Evolutionary conservation across 2,888 invertebrate genomes (phyloP).

Genomic region (Mythimna ferrago): DNA sequence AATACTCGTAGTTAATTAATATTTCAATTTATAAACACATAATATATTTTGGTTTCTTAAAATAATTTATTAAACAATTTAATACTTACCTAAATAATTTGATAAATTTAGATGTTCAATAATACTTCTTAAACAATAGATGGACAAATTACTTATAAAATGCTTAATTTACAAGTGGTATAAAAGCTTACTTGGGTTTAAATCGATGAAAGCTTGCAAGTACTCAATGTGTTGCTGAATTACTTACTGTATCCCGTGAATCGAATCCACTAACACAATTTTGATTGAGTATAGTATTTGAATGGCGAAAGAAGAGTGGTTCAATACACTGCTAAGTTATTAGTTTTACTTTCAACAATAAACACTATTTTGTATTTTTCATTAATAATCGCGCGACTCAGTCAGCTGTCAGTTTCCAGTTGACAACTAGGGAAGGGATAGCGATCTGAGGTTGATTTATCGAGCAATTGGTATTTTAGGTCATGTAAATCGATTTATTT

Average conservation of each 20-base stretch:
- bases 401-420: too few relatives aligned
- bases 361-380: constrained; percentile 7
- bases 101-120: too few relatives aligned
- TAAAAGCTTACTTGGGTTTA: not conserved
- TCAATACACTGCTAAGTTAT: not conserved
- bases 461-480: too few relatives aligned
- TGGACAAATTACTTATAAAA: not conserved
- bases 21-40: too few relatives aligned
- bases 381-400: too few relatives aligned
- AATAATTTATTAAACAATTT: too few relatives aligned
- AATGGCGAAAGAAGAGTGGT: constrained; percentile 3
- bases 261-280: constrained; percentile 4
- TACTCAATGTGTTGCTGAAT: constrained; percentile 1
- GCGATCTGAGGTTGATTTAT: too few relatives aligned
- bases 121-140: not conserved
- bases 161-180: not conserved
- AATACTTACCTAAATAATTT: not conserved
- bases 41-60: too few relatives aligned
- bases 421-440: too few relatives aligned
- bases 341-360: not conserved
- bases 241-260: constrained; percentile 26
- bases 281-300: not conserved
- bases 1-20: too few relatives aligned
- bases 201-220: not conserved
- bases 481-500: too few relatives aligned